These are phyloP conservation scores for Caenorhabditis angaria DNA, from an alignment of 2,888 invertebrate genomes.

Conservation along the genomic window DNA sequence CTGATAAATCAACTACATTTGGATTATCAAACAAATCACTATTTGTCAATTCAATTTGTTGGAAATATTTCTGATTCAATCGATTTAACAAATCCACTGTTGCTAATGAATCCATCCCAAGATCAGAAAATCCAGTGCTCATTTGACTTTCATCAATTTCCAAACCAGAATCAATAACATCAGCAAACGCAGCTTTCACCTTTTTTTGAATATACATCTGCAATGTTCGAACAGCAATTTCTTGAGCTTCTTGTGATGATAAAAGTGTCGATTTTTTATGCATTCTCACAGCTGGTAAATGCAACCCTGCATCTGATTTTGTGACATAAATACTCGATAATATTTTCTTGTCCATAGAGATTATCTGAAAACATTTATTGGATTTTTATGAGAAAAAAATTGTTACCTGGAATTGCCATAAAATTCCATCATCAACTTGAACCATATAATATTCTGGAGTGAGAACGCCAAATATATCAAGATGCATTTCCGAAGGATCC, in stretches of 20 bases:
- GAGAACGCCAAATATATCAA: slow-evolving; percentile 32
- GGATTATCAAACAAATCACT: slow-evolving; percentile 50
- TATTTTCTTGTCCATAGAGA: slow-evolving; percentile 26
- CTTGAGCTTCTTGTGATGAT: slow-evolving; percentile 38
- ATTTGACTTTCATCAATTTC: slow-evolving; percentile 38
- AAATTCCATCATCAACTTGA: slow-evolving; percentile 40
- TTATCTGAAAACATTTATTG: slow-evolving; percentile 19
- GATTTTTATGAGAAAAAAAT: neutral
- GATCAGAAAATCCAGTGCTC: slow-evolving; percentile 56
- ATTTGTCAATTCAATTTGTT: slow-evolving; percentile 43
- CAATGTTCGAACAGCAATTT: slow-evolving; percentile 26
- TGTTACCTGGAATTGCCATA: slow-evolving; percentile 44
- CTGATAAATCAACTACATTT: slow-evolving; percentile 33
- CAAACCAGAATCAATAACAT: slow-evolving; percentile 38
- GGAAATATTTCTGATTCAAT: slow-evolving; percentile 48
- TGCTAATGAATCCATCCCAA: slow-evolving; percentile 65
- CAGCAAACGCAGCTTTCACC: slow-evolving; percentile 30
- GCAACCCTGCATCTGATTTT: slow-evolving; percentile 35
- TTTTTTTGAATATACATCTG: slow-evolving; percentile 35
- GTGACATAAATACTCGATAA: slow-evolving; percentile 34
- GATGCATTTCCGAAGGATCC: slow-evolving; percentile 35
- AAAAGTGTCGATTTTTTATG: slow-evolving; percentile 42
- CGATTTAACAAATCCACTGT: slow-evolving; percentile 61
- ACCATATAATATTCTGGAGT: slow-evolving; percentile 30
- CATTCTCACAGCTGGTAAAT: slow-evolving; percentile 35